Base-by-base conservation (phyloP, 2,888 invertebrate genomes). In the Callimorpha dominula region DNA sequence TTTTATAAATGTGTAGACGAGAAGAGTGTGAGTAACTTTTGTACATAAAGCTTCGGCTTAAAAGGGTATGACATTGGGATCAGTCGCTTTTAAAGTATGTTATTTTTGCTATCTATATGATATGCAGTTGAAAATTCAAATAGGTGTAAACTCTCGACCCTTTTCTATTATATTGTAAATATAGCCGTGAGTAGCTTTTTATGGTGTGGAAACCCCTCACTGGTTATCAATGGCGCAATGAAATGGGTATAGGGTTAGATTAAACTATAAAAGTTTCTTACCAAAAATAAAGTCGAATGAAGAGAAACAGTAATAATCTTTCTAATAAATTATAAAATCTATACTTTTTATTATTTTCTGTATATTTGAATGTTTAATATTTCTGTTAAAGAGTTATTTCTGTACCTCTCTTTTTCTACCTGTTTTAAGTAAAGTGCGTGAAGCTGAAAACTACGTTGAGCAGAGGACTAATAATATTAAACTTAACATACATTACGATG, bases 1-100 rank as follows among this genome's bases (percentile, higher is more conserved):
- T 31, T 31, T 31, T 31, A 31, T 31, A 31, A 31, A 31, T 31
- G 31, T 31, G 2, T 31, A 31, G 31, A 31, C 31, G 2, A 31
- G 31, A 31, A 31, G 31, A 31, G 31, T 31, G 31, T 31, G 31
- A 31, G 31, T 31, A 31, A 1, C 31, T 31, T 31, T 31, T 31
- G 64, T 69, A 68, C 77, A 66, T 60, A 42, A 63, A n/a, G 15
- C 43, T 40, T 17, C 60, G 49, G 60, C 46, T 68, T 68, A 57
- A 57, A 60, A 62, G 60, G 62, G 60, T 68, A 46, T 46, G 4
- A 62, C 65, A 63, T 43, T 68, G 70, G 62, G 65, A 46, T 20
- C 46, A 62, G 14, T 31, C 52, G 68, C 57, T 60, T 60, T 73
- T 63, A 49, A 74, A 65, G 74, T 74, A 71, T 77, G 76, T 40